Base-by-base conservation (phyloP, 2,113 vertebrate genomes). In the Calypte anna region DNA sequence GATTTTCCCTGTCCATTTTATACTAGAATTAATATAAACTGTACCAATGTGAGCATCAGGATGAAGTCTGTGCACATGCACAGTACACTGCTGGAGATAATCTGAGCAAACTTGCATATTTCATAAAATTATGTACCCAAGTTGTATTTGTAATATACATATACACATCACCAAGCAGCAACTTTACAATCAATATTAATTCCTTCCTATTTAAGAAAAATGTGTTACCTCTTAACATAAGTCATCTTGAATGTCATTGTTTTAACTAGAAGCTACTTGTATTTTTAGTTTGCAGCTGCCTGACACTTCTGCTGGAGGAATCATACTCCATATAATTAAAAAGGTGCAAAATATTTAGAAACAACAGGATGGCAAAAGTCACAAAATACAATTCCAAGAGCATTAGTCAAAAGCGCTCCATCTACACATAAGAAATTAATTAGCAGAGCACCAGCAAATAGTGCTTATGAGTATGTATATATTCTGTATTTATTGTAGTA, bases 401-500 rank as follows among this genome's bases (percentile, higher is more conserved):
- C 7, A 1, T 27, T 9, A 55, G 86, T 90, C 33, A 82, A 44
- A 59, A 77, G n/a, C 27, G 40, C 11, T 69, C 9, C 27, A 66
- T 48, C 25, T 74, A 88, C 28, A 67, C 12, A 18, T 40, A 70
- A 38, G 54, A 86, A 94, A 88, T 83, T 88, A 96, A 87, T 94
- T 86, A 95, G 66, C 14, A 63, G 64, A 1, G 0, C 55, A 64
- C 12, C 53, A 81, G 53, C 68, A 81, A 80, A 76, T 12, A 88
- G 72, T 64, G 72, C 63, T 88, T 93, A 90, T 61, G 73, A 81
- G 68, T 30, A 93, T 18, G 48, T 80, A 95, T 86, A 83, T 62
- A 90, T 51, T 90, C 72, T 2, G 9, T 94, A 93, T 95, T 96
- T 96, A 96, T 95, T 67, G 82, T 21, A 88, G 93, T 7, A 97